Percentiles rank a stretch among this genome's conserved stretches.
phyloP scores from a whole-genome alignment of 2,113 vertebrate species.

The Aythya baeri region DNA sequence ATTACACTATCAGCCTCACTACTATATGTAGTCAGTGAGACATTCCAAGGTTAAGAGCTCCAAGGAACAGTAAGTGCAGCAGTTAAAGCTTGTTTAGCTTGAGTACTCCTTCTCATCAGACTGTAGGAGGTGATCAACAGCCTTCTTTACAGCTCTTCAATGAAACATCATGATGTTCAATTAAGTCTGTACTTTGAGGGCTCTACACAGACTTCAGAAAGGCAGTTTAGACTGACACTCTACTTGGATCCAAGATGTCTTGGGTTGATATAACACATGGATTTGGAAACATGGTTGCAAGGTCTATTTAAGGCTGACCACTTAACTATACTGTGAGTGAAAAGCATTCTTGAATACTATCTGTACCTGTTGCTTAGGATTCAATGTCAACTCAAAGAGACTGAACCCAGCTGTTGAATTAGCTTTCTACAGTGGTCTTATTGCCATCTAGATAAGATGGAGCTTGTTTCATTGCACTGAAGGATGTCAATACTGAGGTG shows the following conservation, averaged over 20 bases:
- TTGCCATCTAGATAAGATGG: background rate
- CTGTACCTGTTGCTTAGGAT: background rate
- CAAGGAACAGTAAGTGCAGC: background rate
- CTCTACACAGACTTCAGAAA: background rate
- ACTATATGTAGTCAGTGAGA: background rate
- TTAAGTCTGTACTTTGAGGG: background rate
- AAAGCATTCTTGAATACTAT: background rate
- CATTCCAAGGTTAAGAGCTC: background rate
- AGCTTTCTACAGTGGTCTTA: background rate
- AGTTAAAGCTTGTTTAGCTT: background rate
- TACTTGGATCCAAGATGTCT: background rate
- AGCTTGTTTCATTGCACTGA: background rate
- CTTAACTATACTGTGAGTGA: background rate
- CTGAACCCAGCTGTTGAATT: background rate
- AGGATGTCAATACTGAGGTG: background rate
- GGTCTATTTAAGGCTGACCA: background rate
- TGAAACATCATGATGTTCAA: background rate
- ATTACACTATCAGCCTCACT: background rate
- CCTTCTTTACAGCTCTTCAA: background rate
- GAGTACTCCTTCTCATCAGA: background rate
- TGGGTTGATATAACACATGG: background rate
- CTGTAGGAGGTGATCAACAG: background rate
- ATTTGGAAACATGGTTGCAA: background rate
- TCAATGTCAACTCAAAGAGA: background rate
- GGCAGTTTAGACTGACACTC: background rate